phyloP scores from a whole-genome alignment of 2,113 vertebrate genomes.

The Hypocryptadius cinnamomeus region DNA sequence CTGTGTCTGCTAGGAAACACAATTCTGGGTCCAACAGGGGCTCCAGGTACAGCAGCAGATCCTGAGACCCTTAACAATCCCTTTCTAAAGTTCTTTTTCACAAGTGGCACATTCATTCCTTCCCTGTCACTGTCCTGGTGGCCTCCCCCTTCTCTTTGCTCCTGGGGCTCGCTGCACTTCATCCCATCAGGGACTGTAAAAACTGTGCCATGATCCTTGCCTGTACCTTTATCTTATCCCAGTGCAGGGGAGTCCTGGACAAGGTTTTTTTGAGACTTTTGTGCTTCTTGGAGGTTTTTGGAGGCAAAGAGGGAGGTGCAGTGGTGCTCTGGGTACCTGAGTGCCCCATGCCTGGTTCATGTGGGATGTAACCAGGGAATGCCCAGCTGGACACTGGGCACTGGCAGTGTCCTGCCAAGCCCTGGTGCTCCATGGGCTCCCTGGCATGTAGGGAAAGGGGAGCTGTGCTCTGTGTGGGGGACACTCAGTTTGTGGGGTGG shows the following conservation, averaged over 20 bases:
- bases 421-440: background rate
- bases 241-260: background rate
- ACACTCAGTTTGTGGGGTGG: background rate
- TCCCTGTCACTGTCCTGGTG: too few species aligned
- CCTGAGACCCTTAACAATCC: background rate
- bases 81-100: background rate
- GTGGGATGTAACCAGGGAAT: background rate
- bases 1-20: background rate
- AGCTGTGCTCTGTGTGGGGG: accelerated
- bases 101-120: too few species aligned
- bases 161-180: too few species aligned
- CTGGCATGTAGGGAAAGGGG: too few species aligned
- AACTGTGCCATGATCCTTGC: too few species aligned
- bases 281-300: background rate
- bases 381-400: background rate
- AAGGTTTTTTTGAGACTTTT: background rate
- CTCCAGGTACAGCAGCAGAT: background rate
- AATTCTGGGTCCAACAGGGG: background rate
- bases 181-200: too few species aligned
- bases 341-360: background rate
- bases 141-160: too few species aligned
- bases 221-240: background rate
- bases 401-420: background rate
- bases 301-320: background rate
- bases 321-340: background rate